Evolutionary conservation across 2,113 vertebrate species (phyloP).

Genomic region (Sinocyclocheilus grahami): DNA sequence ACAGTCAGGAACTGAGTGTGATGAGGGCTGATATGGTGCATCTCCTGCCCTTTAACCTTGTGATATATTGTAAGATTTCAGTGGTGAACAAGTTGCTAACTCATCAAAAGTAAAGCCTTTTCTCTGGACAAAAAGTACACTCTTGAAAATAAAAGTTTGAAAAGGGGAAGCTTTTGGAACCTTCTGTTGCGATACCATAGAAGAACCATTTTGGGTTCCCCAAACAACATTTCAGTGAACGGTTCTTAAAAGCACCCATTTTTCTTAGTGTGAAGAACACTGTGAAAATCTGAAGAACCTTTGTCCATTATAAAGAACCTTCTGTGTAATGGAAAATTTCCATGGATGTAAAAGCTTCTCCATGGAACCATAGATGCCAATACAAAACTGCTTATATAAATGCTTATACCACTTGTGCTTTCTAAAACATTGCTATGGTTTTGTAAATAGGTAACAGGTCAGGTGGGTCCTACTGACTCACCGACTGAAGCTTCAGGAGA

Average conservation of each 20-base stretch:
- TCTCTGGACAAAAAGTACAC: not conserved
- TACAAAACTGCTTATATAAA: not conserved
- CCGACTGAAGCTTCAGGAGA: not conserved
- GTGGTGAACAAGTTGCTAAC: not conserved
- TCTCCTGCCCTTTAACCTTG: not conserved
- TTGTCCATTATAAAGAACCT: not conserved
- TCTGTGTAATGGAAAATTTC: not conserved
- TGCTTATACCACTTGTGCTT: not conserved
- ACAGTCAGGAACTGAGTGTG: conserved; percentile 78
- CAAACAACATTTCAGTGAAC: no score
- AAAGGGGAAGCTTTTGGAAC: not conserved
- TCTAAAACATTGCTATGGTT: not conserved
- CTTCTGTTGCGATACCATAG: not conserved
- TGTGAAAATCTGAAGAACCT: not conserved
- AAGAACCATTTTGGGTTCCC: no score
- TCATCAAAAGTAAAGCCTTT: not conserved
- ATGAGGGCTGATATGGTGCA: conserved; percentile 79
- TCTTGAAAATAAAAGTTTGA: not conserved
- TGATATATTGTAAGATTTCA: not conserved
- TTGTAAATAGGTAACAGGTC: conserved; percentile 75
- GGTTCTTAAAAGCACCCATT: no score
- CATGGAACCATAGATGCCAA: not conserved
- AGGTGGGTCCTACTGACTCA: conserved; percentile 47
- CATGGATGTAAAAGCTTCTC: not conserved
- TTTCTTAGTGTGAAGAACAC: not conserved